phyloP scores from a whole-genome alignment of 2,888 invertebrate genomes.

The Drosophila lutescens region DNA sequence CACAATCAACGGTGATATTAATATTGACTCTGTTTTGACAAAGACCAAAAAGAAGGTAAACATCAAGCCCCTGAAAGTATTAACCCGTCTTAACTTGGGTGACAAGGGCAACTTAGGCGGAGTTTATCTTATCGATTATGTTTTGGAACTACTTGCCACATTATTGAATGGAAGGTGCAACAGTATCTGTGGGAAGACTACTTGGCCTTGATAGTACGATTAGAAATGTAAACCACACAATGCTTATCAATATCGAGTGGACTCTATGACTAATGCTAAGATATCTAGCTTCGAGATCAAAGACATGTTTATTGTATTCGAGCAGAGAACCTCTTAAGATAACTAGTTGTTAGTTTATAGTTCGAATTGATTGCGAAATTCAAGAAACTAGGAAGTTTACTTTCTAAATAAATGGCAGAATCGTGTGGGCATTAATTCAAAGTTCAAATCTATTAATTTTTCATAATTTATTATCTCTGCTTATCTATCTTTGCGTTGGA shows the following conservation, averaged over 20 bases:
- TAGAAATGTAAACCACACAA: slow-evolving; percentile 31
- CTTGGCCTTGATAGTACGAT: slow-evolving; percentile 28
- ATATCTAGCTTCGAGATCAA: slow-evolving; percentile 16
- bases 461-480: no score
- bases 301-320: not conserved
- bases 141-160: not conserved
- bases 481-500: no score
- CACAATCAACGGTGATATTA: slow-evolving; percentile 92
- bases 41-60: slow-evolving; percentile 97
- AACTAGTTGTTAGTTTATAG: not conserved
- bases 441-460: no score
- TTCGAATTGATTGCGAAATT: not conserved
- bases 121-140: slow-evolving; percentile 61
- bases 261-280: slow-evolving; percentile 18
- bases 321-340: slow-evolving; percentile 2
- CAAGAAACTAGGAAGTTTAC: not conserved
- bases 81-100: not conserved
- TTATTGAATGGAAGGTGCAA: slow-evolving; percentile 9
- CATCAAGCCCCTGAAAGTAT: slow-evolving; percentile 1
- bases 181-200: not conserved
- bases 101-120: not conserved
- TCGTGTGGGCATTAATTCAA: no score
- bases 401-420: not conserved
- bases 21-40: slow-evolving; percentile 96
- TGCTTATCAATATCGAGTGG: slow-evolving; percentile 5